phyloP scores from a whole-genome alignment of 2,888 invertebrate genomes.

The Vesta saturnalis region DNA sequence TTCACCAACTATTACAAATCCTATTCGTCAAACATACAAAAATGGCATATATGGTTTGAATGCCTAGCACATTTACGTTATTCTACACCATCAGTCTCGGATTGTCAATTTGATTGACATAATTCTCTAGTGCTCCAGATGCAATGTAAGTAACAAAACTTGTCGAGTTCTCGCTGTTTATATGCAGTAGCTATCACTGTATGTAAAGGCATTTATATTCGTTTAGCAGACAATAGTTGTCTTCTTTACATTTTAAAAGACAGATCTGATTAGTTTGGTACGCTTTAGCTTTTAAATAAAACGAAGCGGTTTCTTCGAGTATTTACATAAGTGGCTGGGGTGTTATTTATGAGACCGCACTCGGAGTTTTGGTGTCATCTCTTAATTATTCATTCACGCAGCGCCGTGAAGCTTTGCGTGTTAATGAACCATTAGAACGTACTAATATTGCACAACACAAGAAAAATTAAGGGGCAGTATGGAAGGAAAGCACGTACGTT shows the following conservation, averaged over 20 bases:
- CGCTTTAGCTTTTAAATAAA: slow-evolving; percentile 45
- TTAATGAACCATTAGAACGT: slow-evolving; percentile 44
- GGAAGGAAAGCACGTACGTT: slow-evolving; percentile 23
- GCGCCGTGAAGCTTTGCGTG: slow-evolving; percentile 40
- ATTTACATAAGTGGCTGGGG: slow-evolving; percentile 46
- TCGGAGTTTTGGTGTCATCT: slow-evolving; percentile 48
- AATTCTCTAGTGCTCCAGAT: slow-evolving; percentile 15
- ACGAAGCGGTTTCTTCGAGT: slow-evolving; percentile 36
- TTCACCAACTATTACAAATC: background rate
- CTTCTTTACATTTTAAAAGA: slow-evolving; percentile 33
- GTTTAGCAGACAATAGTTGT: slow-evolving; percentile 33
- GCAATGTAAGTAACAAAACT: slow-evolving; percentile 33
- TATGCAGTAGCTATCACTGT: slow-evolving; percentile 36
- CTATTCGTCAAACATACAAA: background rate
- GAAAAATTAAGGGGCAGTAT: slow-evolving; percentile 32
- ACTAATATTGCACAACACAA: slow-evolving; percentile 39
- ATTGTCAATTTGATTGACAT: slow-evolving; percentile 26
- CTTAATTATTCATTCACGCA: slow-evolving; percentile 51
- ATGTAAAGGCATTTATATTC: slow-evolving; percentile 39
- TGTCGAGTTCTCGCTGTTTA: slow-evolving; percentile 37
- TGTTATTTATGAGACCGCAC: slow-evolving; percentile 48
- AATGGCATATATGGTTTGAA: slow-evolving; percentile 1
- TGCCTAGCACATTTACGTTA: background rate
- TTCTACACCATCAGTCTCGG: slow-evolving; percentile 6
- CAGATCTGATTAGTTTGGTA: slow-evolving; percentile 38